Conservation (phyloP, 1,140 invertebrate species). For the Anastrepha ludens region DNA sequence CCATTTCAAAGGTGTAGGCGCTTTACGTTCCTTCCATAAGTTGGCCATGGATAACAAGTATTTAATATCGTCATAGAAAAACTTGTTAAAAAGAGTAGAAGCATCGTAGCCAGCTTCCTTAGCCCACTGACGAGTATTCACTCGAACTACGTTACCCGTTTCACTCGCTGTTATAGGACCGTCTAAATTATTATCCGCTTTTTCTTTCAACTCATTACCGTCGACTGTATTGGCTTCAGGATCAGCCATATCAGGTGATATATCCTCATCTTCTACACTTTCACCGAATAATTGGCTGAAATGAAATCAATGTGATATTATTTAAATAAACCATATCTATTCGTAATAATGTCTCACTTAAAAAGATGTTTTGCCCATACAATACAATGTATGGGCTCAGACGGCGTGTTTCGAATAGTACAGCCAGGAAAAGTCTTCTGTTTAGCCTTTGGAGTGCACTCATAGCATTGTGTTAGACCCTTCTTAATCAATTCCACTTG, state of each 20-base stretch:
- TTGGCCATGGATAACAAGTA: slow-evolving; percentile 96
- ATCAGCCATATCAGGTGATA: slow-evolving; percentile 97
- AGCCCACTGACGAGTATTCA: slow-evolving; percentile 94
- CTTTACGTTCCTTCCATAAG: slow-evolving; percentile 91
- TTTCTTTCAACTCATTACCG: slow-evolving; percentile 63
- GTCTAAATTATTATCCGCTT: slow-evolving; percentile 95
- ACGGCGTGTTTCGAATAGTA: slow-evolving; percentile 99
- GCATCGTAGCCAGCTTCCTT: slow-evolving; percentile 88
- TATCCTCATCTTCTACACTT: slow-evolving; percentile 96
- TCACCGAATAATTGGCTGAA: slow-evolving; percentile 97
- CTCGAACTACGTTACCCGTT: slow-evolving; percentile 83
- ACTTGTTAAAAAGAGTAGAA: slow-evolving; percentile 88
- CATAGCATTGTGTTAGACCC: slow-evolving; percentile 95
- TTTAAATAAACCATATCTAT: background rate
- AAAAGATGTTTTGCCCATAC: slow-evolving; percentile 99
- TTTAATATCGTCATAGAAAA: slow-evolving; percentile 96
- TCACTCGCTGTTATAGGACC: slow-evolving; percentile 89
- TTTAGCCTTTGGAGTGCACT: slow-evolving; percentile 93
- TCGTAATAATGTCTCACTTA: slow-evolving; percentile 82
- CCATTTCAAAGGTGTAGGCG: slow-evolving; percentile 89
- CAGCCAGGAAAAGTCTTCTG: slow-evolving; percentile 97
- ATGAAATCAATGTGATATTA: slow-evolving; percentile 58
- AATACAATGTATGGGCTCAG: slow-evolving; percentile 99
- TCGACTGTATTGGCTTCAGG: slow-evolving; percentile 82
- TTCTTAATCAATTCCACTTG: slow-evolving; percentile 91